Evolutionary conservation across 2,113 vertebrate species (phyloP), one percentile per base, ranked within the genome.

Genomic region (Myrmecophaga tridactyla): DNA sequence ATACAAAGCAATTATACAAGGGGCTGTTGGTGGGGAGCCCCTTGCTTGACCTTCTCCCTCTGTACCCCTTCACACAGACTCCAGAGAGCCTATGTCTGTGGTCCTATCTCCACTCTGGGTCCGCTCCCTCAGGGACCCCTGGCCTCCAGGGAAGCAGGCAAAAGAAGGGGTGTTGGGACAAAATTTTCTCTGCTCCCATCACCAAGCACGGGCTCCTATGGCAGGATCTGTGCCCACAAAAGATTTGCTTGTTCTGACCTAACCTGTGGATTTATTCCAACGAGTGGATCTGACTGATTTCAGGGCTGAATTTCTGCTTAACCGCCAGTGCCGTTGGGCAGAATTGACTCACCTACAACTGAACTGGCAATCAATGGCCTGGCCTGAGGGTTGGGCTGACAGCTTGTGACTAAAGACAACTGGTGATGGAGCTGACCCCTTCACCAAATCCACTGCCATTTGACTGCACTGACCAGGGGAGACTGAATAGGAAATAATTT

Each of bases 1-100:
- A 87, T 51, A 94, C 63, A 84, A 96, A 97, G 95, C 95, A 70
- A 86, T 77, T 58, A 20, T 36, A 43, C 46, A n/a, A 29, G 34
- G 6, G 12, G 62, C 34, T 20, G 1, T 48, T 36, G 53, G 81
- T 4, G 0, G 9, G 41, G 25, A 86, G 34, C 60, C 82, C 46
- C 88, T 17, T 31, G 4, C 56, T 36, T 8, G 11, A 67, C 65
- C 76, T 34, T 75, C 92, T 69, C 41, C 78, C 53, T 77, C 81
- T 70, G 36, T 20, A 73, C 27, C n/a, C 81, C n/a, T 15, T 60
- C 20, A 3, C 29, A 60, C 29, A 60, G 48, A 20, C 63, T 56
- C 91, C 25, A 43, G 70, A 53, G 20, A 67, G 9, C 58, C 80
- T 63, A n/a, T 15, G 25, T 69, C 90, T 7, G 0, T 1, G 21